Base-by-base conservation (phyloP, 92 coral and sea anemone species). In the Montipora capitata region DNA sequence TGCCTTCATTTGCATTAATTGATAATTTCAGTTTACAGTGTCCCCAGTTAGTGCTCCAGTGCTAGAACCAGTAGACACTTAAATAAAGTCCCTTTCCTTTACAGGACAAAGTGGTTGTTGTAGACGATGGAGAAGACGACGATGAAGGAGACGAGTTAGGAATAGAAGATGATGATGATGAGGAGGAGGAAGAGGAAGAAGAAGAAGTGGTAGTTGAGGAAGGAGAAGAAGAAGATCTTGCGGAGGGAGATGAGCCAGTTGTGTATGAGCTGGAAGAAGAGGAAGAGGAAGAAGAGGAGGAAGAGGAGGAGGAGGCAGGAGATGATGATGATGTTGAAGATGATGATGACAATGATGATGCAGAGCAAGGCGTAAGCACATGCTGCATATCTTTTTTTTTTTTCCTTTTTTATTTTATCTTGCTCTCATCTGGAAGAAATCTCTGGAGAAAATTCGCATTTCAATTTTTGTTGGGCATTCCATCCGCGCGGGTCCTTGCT, bases 181-280 rank as follows among this genome's bases (percentile, higher is more conserved):
- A 77, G 2, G 94, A 94, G 1, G 93, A 90, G 0, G 95, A 93
- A 4, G 94, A 91, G 20, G 96, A 94, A 12, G 96, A 94, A 14
- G 93, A 84, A 63, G 94, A 84, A 40, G 94, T 88, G 39, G 96
- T 74, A 6, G 96, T 76, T 11, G 97, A 94, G 18, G 95, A 91
- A 59, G 96, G 77, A 52, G 93, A 77, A 58, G 95, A 68, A 35
- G 97, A 91, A 40, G 95, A 81, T 49, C 38, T 78, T 54, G 93
- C 79, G 7, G 94, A 91, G 69, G 91, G 78, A 41, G 91, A 93
- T 59, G 93, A 90, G 59, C 87, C 87, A 18, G 87, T 83, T 6
- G 85, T 78, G 67, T 87, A 78, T 56, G 85, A 81, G 71, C 84
- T 91, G 44, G 94, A 85, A 44, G 93, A 85, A 7, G 94, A 91